Percentiles rank a stretch among this genome's conserved stretches.
phyloP scores from a whole-genome alignment of 2,797 vertebrate genomes.

The Trachurus trachurus region DNA sequence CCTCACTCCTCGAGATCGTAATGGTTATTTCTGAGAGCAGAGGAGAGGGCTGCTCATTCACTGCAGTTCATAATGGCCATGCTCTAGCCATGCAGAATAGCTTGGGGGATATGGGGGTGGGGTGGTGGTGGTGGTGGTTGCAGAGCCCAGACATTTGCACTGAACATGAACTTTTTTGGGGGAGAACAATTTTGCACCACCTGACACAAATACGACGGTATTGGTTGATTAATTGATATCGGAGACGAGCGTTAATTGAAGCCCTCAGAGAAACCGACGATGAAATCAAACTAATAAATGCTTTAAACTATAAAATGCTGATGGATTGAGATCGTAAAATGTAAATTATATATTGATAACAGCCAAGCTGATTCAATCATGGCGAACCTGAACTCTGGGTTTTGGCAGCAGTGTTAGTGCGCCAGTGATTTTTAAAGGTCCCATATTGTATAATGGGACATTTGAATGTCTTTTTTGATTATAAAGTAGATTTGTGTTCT shows the following conservation, averaged over 20 bases:
- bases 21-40: slow-evolving; percentile 64
- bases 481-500: too few species aligned
- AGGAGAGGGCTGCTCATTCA: slow-evolving; percentile 61
- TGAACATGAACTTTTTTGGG: slow-evolving; percentile 45
- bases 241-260: background rate
- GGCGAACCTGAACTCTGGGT: background rate
- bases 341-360: background rate
- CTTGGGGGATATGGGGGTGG: slow-evolving; percentile 1
- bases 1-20: slow-evolving; percentile 63
- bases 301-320: background rate
- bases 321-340: background rate
- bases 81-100: slow-evolving; percentile 58
- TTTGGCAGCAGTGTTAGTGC: background rate
- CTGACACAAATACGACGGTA: background rate
- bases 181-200: slow-evolving; percentile 18
- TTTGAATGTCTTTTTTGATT: too few species aligned
- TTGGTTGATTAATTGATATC: background rate
- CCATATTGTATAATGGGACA: too few species aligned
- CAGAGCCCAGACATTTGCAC: slow-evolving; percentile 41
- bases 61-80: slow-evolving; percentile 50
- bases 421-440: background rate
- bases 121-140: too few species aligned
- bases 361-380: background rate
- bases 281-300: background rate
- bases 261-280: background rate